Conservation (phyloP, 2,113 vertebrate genomes). For the Pomatorhinus ruficollis region DNA sequence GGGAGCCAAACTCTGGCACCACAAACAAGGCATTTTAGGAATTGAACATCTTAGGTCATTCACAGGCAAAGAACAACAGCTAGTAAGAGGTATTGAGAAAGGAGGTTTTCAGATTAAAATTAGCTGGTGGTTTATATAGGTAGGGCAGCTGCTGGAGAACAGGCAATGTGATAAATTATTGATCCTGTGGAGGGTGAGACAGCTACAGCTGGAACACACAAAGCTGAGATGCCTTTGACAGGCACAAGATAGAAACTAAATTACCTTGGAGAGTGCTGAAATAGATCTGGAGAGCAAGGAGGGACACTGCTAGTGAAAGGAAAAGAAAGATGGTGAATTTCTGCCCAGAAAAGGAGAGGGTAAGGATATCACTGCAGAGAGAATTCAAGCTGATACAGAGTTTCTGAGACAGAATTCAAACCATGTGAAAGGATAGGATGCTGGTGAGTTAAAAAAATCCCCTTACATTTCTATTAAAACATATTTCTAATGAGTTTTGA, state of each 20-base stretch:
- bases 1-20: neutral
- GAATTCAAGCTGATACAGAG: neutral
- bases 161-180: neutral
- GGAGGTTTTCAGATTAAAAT: neutral
- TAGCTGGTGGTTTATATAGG: neutral
- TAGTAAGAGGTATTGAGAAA: neutral
- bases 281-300: neutral
- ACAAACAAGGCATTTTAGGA: neutral
- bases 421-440: neutral
- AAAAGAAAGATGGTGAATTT: neutral
- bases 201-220: neutral
- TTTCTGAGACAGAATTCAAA: neutral
- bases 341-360: neutral
- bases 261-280: neutral
- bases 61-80: neutral
- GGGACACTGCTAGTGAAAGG: neutral
- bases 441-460: fast-evolving
- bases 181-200: neutral
- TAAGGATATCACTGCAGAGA: neutral
- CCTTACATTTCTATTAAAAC: neutral
- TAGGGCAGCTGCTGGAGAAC: neutral
- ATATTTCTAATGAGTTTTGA: neutral
- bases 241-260: neutral
- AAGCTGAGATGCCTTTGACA: neutral
- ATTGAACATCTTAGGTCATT: neutral